Conservation (phyloP, 2,797 vertebrate genomes). For the Hemitrygon akajei region DNA sequence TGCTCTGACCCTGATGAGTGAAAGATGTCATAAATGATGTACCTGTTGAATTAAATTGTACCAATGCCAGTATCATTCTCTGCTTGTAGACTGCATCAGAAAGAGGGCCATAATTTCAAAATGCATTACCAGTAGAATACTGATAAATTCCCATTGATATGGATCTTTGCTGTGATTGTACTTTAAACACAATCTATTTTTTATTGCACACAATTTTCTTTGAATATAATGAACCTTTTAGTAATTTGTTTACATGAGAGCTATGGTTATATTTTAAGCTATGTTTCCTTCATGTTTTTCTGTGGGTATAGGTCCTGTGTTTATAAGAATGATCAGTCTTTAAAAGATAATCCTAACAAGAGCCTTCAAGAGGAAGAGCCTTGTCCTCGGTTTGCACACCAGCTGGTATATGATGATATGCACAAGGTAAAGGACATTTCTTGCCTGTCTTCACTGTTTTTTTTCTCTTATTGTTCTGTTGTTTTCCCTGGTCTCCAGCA, state of each 20-base stretch:
- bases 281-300: constrained; percentile 40
- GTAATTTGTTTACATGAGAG: constrained; percentile 19
- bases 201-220: neutral
- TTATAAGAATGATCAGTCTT: constrained; percentile 96
- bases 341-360: constrained; percentile 90
- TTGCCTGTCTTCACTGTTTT: neutral
- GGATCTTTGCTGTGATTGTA: neutral
- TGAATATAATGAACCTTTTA: constrained; percentile 11
- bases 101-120: neutral
- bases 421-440: constrained; percentile 76
- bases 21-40: neutral
- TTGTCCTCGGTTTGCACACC: constrained; percentile 94
- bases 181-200: too few species aligned
- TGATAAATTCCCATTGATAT: neutral
- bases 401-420: constrained; percentile 92
- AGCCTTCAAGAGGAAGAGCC: constrained; percentile 93
- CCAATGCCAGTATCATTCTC: neutral
- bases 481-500: too few species aligned
- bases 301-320: constrained; percentile 69
- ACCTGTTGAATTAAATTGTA: neutral
- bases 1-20: neutral
- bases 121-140: neutral
- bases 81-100: neutral
- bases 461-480: too few species aligned
- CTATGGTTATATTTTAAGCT: constrained; percentile 40